Evolutionary conservation across 1,140 invertebrate species (phyloP), one percentile per base, ranked within the genome.

Genomic region (Melanaphis sacchari): DNA sequence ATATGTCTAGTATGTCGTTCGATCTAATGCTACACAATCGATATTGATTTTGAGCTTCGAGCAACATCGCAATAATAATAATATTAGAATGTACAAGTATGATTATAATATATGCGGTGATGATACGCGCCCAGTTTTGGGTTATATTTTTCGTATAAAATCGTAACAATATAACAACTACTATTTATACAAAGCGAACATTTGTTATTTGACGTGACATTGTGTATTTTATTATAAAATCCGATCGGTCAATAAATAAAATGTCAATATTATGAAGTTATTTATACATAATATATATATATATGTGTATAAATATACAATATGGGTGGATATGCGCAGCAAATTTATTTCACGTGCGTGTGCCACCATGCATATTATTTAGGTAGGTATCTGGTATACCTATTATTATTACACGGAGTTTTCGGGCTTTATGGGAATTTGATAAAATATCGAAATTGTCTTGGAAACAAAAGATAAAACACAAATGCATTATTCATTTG

Each of bases 401-500:
- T 38, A 38, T 81, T 40, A 82, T 38, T 82, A 40, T 84, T 40
- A 88, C 31, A 88, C 26, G 9, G 26, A 6, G 40, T 76, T 76
- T 76, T 76, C 26, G 31, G 36, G 21, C 54, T 66, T 43, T 46
- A 43, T 36, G 26, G n/a, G n/a, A 81, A 76, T 54, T 89, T 9
- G 22, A 90, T 66, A 41, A 59, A 49, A 59, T 59, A 90, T 40
- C 26, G 24, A 59, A 54, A 90, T 66, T 36, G 87, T 90, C 52
- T 90, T 90, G 89, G 21, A 52, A 54, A 52, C 46, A 6, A 54
- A n/a, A n/a, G 66, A 91, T 49, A 91, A 91, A 81, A 81, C 54
- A 26, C 26, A 93, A 84, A 93, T 93, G 54, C 81, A 93, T 93
- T 85, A 93, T 93, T 93, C 91, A 93, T 85, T 40, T 40, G 76